These are phyloP conservation scores for Actenoides lindsayi DNA, from an alignment of 2,113 vertebrate species.

Conservation along the genomic window DNA sequence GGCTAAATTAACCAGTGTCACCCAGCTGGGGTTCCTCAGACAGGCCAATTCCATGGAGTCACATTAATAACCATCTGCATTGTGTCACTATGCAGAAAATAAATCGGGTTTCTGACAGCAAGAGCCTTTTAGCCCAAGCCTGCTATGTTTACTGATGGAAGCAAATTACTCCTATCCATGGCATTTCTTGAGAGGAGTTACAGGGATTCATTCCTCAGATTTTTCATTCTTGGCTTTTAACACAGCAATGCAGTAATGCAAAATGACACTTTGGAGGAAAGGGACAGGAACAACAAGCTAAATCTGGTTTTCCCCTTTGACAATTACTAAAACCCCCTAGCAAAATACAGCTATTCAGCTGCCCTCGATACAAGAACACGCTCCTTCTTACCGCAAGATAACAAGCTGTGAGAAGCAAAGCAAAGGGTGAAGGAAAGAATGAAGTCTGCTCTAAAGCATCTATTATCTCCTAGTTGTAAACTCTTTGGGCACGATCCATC, in stretches of 20 bases:
- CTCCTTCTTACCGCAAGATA: not conserved
- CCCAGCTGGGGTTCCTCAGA: conserved; percentile 32
- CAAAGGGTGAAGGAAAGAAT: not conserved
- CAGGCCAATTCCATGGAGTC: not conserved
- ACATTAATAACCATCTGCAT: conserved; percentile 5
- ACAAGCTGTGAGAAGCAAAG: not conserved
- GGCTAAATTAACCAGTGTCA: not conserved
- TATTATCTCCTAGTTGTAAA: not conserved
- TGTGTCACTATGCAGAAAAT: not conserved
- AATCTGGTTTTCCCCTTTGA: not conserved
- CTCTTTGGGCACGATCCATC: not conserved
- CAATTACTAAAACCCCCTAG: not conserved
- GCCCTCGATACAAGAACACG: not conserved
- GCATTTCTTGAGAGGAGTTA: not conserved
- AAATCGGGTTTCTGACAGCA: not conserved
- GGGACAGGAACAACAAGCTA: not conserved
- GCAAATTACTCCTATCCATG: not conserved
- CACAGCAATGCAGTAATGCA: not conserved
- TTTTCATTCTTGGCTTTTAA: not conserved
- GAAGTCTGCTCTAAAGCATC: not conserved
- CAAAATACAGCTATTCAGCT: not conserved
- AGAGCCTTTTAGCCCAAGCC: not conserved
- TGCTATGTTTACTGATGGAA: not conserved
- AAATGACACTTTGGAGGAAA: not conserved
- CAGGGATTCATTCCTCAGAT: not conserved